These are phyloP conservation scores for Pelmatolapia mariae DNA, from an alignment of 2,113 vertebrate species.

Conservation along the genomic window DNA sequence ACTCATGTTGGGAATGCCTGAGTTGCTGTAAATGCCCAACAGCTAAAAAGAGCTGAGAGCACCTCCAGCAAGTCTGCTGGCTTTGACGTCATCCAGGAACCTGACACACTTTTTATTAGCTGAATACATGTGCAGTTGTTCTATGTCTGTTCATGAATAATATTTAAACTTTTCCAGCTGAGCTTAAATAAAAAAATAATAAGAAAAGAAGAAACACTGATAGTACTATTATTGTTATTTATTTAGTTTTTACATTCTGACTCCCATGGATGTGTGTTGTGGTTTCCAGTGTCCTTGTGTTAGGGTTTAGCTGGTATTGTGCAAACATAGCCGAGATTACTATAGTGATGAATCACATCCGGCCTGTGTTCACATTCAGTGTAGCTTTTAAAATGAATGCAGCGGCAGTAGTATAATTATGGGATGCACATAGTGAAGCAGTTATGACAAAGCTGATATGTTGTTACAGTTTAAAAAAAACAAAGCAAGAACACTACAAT, in stretches of 20 bases:
- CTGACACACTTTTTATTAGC: neutral
- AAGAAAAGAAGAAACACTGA: accelerated
- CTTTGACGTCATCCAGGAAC: neutral
- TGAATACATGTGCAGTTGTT: neutral
- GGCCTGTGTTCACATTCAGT: neutral
- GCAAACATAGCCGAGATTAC: neutral
- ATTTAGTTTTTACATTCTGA: neutral
- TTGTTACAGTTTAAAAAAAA: neutral
- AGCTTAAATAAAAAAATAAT: neutral
- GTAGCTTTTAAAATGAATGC: neutral
- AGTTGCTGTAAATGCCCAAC: neutral
- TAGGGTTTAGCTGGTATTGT: neutral
- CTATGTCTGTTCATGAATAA: neutral
- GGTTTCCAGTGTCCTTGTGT: neutral
- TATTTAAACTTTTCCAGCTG: accelerated
- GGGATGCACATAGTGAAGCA: neutral
- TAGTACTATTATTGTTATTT: neutral
- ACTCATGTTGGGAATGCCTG: slow-evolving; percentile 36
- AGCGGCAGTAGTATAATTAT: accelerated
- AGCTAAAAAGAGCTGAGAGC: neutral
- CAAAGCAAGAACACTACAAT: neutral
- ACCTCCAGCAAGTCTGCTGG: neutral
- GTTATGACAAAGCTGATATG: neutral
- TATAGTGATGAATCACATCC: neutral
- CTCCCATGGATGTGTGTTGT: neutral